These are phyloP conservation scores for Arctopsyche grandis DNA, from an alignment of 1,140 invertebrate species.

Conservation along the genomic window DNA sequence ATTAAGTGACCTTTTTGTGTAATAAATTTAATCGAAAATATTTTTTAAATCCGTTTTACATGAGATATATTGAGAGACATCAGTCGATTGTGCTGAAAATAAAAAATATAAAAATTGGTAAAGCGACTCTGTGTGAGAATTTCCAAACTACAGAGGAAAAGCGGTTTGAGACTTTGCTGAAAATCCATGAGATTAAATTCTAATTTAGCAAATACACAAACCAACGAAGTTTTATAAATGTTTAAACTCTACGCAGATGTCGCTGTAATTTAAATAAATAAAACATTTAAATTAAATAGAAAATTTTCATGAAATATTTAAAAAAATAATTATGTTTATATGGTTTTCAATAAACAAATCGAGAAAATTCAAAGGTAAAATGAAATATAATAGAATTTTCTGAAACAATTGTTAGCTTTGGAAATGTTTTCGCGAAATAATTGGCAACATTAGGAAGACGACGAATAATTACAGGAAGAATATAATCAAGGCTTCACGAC, in stretches of 20 bases:
- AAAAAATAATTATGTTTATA: too few species aligned
- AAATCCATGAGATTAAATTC: not conserved
- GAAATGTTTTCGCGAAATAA: not conserved
- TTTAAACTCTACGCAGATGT: not conserved
- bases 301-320: not conserved
- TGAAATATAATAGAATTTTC: not conserved
- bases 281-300: not conserved
- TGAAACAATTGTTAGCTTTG: not conserved
- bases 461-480: conserved; percentile 30
- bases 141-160: not conserved
- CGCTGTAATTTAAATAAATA: not conserved
- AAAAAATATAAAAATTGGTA: not conserved
- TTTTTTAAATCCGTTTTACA: too few species aligned
- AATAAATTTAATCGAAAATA: not conserved
- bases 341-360: too few species aligned
- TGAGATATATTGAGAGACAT: not conserved
- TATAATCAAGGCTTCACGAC: not conserved
- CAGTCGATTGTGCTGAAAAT: not conserved
- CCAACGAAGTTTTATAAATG: not conserved
- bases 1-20: too few species aligned
- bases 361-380: too few species aligned
- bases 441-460: conserved; percentile 6
- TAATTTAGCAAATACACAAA: conserved; percentile 20
- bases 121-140: not conserved
- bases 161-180: not conserved